Conservation (phyloP, 2,888 invertebrate genomes). For the Hypena proboscidalis region DNA sequence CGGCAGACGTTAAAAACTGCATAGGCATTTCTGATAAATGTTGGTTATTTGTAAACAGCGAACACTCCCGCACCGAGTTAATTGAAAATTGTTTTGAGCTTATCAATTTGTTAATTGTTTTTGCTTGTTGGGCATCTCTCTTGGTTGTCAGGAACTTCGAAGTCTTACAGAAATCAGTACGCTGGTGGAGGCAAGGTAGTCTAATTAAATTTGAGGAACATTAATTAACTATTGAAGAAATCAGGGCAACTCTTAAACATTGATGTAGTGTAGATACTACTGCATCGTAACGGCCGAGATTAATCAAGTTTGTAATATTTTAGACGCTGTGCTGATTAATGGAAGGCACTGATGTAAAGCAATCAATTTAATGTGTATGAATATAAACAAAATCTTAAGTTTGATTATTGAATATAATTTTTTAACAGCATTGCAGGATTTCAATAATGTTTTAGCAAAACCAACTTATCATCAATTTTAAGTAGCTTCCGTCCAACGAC, state of each 20-base stretch:
- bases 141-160: conserved; percentile 65
- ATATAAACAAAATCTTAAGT: conserved; percentile 7
- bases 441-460: conserved; percentile 16
- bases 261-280: not conserved
- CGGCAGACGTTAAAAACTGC: conserved; percentile 80
- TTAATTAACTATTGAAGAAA: conserved; percentile 30
- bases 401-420: conserved; percentile 13
- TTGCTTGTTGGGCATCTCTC: conserved; percentile 81
- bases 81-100: conserved; percentile 86
- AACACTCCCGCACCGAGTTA: conserved; percentile 81
- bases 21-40: conserved; percentile 85
- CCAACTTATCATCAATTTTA: conserved; percentile 24
- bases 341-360: too few species aligned
- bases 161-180: conserved; percentile 64
- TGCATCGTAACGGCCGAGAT: not conserved
- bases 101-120: conserved; percentile 86
- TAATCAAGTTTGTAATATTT: conserved; percentile 7
- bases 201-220: conserved; percentile 32
- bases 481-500: conserved; percentile 23
- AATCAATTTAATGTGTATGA: conserved; percentile 21
- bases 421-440: not conserved
- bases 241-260: not conserved
- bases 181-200: conserved; percentile 42
- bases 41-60: conserved; percentile 84
- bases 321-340: not conserved